phyloP scores from a whole-genome alignment of 2,888 invertebrate species.

The Scaptomyza reducta region DNA sequence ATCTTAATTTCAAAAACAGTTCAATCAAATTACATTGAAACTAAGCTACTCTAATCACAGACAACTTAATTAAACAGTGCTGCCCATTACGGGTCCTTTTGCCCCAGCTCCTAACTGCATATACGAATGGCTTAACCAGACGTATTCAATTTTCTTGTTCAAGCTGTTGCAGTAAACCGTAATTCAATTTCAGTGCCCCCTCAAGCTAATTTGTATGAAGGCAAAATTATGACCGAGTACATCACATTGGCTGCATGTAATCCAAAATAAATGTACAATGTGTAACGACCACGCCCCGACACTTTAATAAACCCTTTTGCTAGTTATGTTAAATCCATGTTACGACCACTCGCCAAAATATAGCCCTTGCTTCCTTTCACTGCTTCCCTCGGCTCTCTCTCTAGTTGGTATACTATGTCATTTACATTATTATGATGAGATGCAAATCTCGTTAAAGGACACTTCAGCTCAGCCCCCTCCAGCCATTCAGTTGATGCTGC shows the following conservation, averaged over 20 bases:
- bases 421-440: slow-evolving; percentile 77
- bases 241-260: slow-evolving; percentile 53
- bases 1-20: background rate
- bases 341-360: slow-evolving; percentile 55
- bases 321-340: slow-evolving; percentile 65
- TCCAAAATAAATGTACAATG: slow-evolving; percentile 28
- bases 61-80: slow-evolving; percentile 4
- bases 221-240: slow-evolving; percentile 39
- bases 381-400: background rate
- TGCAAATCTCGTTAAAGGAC: slow-evolving; percentile 78
- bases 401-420: slow-evolving; percentile 48
- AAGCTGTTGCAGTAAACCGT: slow-evolving; percentile 16
- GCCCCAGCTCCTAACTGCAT: slow-evolving; percentile 3
- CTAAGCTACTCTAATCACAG: background rate
- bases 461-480: slow-evolving; percentile 60
- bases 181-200: slow-evolving; percentile 12
- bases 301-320: slow-evolving; percentile 63
- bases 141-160: background rate
- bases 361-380: slow-evolving; percentile 9
- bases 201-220: slow-evolving; percentile 39
- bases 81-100: background rate
- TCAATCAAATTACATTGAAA: background rate
- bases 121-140: slow-evolving; percentile 1
- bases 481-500: slow-evolving; percentile 23
- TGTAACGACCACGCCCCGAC: slow-evolving; percentile 29